Evolutionary conservation across 1,140 invertebrate species (phyloP).

Genomic region (Druon quercuslanigerum): DNA sequence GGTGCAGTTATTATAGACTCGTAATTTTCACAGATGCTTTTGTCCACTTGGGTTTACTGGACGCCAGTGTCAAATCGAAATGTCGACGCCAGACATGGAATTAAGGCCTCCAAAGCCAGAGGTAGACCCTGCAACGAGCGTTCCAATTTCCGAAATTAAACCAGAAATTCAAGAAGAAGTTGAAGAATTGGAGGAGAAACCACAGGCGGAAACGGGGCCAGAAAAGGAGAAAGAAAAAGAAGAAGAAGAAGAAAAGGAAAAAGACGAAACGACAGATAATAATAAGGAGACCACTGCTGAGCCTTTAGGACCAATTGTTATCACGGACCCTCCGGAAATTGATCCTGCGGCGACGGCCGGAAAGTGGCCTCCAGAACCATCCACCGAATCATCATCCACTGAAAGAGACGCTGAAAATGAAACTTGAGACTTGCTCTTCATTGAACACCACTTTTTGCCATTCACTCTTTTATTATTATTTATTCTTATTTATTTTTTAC

Average conservation of each 20-base stretch:
- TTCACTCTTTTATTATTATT: constrained; percentile 35
- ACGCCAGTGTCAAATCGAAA: constrained; percentile 69
- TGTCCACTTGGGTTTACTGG: constrained; percentile 69
- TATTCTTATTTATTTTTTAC: constrained; percentile 47
- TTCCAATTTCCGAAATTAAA: constrained; percentile 41
- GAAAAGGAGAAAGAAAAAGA: constrained; percentile 37
- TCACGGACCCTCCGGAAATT: constrained; percentile 63
- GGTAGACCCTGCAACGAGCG: constrained; percentile 38
- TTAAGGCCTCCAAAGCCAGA: constrained; percentile 65
- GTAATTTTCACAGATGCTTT: constrained; percentile 60
- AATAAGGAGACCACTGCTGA: constrained; percentile 56
- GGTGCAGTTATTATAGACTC: too few species aligned
- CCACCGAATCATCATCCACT: constrained; percentile 58
- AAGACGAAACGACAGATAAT: constrained; percentile 40
- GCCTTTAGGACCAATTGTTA: constrained; percentile 63
- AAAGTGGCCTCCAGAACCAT: constrained; percentile 71
- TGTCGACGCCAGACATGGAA: constrained; percentile 66
- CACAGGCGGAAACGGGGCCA: constrained; percentile 42
- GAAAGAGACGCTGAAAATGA: constrained; percentile 72
- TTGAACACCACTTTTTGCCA: constrained; percentile 35
- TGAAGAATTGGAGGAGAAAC: constrained; percentile 48
- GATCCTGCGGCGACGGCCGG: constrained; percentile 69
- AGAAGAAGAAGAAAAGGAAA: constrained; percentile 42
- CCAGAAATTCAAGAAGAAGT: constrained; percentile 42
- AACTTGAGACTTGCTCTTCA: constrained; percentile 57